Conservation (phyloP, 2,113 vertebrate genomes). For the Saimiri boliviensis region DNA sequence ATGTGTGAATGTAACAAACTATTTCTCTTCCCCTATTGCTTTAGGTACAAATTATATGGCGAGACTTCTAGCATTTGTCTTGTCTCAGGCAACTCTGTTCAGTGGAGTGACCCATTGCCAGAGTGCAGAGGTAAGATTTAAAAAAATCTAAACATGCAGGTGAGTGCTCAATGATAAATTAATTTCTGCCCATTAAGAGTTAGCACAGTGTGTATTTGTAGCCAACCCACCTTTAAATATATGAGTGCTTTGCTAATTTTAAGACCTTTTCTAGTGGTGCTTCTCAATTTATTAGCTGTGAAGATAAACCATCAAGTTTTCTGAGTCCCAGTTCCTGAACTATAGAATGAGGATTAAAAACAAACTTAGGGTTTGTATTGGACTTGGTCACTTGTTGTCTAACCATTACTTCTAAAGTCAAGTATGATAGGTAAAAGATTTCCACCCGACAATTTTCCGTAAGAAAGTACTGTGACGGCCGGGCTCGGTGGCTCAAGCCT, state of each 20-base stretch:
- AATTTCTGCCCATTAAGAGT: not conserved
- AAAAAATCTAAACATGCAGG: not conserved
- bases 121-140: slow-evolving; percentile 57
- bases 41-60: slow-evolving; percentile 80
- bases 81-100: rapidly evolving
- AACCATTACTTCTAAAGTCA: not conserved
- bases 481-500: no score
- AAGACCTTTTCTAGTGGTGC: not conserved
- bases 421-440: not conserved
- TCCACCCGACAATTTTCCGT: not conserved
- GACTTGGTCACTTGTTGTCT: not conserved
- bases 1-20: not conserved
- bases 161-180: not conserved
- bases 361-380: not conserved
- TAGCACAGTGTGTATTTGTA: not conserved
- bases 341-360: not conserved
- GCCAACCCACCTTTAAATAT: not conserved
- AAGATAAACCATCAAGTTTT: not conserved
- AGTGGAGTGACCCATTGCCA: slow-evolving; percentile 45
- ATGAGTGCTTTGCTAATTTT: not conserved
- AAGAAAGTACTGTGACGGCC: not conserved
- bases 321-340: not conserved
- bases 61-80: not conserved
- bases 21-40: not conserved
- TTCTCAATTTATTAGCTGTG: not conserved